Conservation (phyloP, 37 sponge, comb jelly and placozoan species). For the Agelas oroides region DNA sequence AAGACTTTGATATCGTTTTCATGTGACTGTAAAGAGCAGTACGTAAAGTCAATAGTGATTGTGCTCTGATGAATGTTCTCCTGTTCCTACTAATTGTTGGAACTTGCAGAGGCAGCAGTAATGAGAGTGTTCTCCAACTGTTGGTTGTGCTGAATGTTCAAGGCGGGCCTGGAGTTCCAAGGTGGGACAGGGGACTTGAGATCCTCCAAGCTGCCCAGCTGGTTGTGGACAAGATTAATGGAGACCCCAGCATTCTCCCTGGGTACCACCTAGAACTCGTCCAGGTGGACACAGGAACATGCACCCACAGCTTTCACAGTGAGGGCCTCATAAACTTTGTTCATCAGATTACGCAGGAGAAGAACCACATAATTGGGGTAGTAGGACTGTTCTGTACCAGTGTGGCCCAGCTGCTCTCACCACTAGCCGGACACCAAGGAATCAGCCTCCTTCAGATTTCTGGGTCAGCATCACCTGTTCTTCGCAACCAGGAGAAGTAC, state of each 20-base stretch:
- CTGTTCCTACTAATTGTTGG: no score
- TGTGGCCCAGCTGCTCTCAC: not conserved
- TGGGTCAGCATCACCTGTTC: conserved; percentile 6
- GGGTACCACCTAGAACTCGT: not conserved
- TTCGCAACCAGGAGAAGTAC: not conserved
- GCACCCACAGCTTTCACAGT: not conserved
- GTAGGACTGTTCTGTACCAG: conserved; percentile 24
- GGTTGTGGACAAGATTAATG: conserved; percentile 46
- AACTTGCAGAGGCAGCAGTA: no score
- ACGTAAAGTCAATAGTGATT: no score
- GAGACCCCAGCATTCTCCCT: not conserved
- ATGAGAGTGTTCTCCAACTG: no score
- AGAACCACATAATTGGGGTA: conserved; percentile 2
- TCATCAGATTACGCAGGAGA: not conserved
- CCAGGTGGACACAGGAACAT: not conserved
- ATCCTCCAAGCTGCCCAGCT: conserved; percentile 42
- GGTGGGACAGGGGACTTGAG: conserved; percentile 52
- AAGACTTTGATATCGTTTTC: no score
- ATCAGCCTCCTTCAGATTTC: conserved; percentile 12
- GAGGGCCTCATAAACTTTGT: not conserved
- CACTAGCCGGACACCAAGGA: not conserved
- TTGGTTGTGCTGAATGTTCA: no score
- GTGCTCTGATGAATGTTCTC: not conserved
- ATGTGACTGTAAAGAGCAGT: not conserved
- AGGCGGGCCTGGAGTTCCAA: not conserved